Evolutionary conservation across 2,888 invertebrate genomes (phyloP), one percentile per base, ranked within the genome.

Genomic region (Cephus rjabovi): DNA sequence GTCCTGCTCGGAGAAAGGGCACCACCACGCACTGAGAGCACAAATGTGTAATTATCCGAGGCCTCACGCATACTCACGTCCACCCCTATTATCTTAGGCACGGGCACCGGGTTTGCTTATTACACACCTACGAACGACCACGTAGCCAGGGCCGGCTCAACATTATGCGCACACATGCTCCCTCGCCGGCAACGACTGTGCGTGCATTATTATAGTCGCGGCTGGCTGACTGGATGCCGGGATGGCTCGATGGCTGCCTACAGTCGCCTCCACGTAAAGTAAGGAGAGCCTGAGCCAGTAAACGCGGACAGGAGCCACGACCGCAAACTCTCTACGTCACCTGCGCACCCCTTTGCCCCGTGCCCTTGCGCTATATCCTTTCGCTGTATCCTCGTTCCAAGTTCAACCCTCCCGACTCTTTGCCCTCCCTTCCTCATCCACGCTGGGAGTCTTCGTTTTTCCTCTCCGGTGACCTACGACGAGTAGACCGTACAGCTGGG

Each of bases 21-120:
- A 81, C 33, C 71, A 71, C 71, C 83, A 77, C 79, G 81, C 83
- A 83, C 83, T 81, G 84, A 83, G 81, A 34, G 75, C 73, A 69
- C 81, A 79, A 75, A 76, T 75, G 83, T 81, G 83, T 87, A 88
- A 88, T 88, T 85, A 87, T 86, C 81, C 81, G 78, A 77, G 80
- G 82, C 78, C 56, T 79, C 78, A 82, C 82, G 84, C 83, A 78
- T 71, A 83, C 83, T 82, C 82, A 81, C 84, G 82, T 83, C 79
- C 80, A 77, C 77, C 78, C 78, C 78, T 82, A 84, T 84, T 82
- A 81, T 84, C 84, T 83, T 81, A 80, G 80, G 81, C 79, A 74
- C 77, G 69, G 79, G 78, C 71, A 79, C 78, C 12, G 75, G 74
- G 31, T 76, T 33, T 37, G 75, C 68, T 37, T 34, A 69, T 77